These are phyloP conservation scores for Dicentrarchus labrax DNA, from an alignment of 2,113 vertebrate genomes.

Conservation along the genomic window DNA sequence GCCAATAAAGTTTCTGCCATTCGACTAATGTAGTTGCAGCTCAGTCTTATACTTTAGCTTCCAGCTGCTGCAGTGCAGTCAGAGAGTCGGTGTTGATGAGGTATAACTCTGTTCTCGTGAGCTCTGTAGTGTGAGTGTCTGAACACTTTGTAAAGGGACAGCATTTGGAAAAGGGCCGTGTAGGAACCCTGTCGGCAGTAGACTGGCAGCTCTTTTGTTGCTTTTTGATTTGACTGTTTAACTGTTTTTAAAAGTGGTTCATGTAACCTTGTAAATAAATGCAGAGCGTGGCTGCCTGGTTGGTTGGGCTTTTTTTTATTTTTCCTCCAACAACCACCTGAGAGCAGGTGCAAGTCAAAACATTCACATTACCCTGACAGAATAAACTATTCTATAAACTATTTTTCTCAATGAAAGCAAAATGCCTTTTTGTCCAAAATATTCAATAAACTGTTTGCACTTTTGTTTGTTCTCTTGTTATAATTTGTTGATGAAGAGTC, in stretches of 20 bases:
- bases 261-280: conserved; percentile 37
- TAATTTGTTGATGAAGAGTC: background rate
- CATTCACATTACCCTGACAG: background rate
- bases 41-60: background rate
- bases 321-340: background rate
- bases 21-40: background rate
- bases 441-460: conserved; percentile 64
- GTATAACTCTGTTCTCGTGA: background rate
- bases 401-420: conserved; percentile 8
- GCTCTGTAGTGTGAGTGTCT: background rate
- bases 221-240: background rate
- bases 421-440: background rate
- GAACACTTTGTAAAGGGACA: no score
- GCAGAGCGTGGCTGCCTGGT: background rate
- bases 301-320: background rate
- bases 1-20: background rate
- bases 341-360: background rate
- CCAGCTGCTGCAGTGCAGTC: background rate
- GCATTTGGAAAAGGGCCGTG: background rate
- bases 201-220: conserved; percentile 10
- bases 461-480: background rate
- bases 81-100: background rate
- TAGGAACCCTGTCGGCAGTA: background rate
- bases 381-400: background rate
- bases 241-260: conserved; percentile 9